Percentiles rank a stretch among this genome's conserved stretches.
These are phyloP conservation scores for Procapra przewalskii DNA, from an alignment of 2,113 vertebrate genomes.

Conservation along the genomic window DNA sequence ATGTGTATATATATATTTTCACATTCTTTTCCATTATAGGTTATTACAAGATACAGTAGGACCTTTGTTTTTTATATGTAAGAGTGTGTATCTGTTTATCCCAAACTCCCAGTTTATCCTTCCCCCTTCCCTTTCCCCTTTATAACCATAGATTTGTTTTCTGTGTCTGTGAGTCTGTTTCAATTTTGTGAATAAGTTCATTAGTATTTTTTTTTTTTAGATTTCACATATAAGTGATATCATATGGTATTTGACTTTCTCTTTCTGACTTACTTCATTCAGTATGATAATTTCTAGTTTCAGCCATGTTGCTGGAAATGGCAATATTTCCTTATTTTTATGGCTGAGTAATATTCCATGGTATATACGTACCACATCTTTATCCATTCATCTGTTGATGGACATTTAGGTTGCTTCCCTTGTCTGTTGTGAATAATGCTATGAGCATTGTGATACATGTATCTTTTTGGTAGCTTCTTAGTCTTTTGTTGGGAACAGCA, in stretches of 20 bases:
- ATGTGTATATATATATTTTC: not conserved
- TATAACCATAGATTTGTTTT: not conserved
- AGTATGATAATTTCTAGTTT: not conserved
- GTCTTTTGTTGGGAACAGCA: constrained; percentile 27
- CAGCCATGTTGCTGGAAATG: not conserved
- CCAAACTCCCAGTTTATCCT: not conserved
- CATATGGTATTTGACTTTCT: not conserved
- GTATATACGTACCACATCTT: not conserved
- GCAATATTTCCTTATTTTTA: not conserved
- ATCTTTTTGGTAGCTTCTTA: constrained; percentile 33
- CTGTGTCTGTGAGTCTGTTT: not conserved
- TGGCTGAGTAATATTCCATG: not conserved
- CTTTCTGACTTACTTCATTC: not conserved
- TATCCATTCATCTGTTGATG: not conserved
- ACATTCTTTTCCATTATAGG: not conserved
- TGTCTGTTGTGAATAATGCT: not conserved
- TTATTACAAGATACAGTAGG: not conserved
- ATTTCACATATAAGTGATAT: not conserved
- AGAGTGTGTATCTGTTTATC: not conserved
- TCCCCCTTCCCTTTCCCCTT: not conserved
- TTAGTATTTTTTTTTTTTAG: not conserved
- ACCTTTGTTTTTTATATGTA: not conserved
- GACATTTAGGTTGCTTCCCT: not conserved
- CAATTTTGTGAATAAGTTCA: not conserved
- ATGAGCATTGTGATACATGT: not conserved